Percentiles rank a stretch among this genome's conserved stretches.
Conservation (phyloP, 2,888 invertebrate genomes). For the Abrostola triplasia region DNA sequence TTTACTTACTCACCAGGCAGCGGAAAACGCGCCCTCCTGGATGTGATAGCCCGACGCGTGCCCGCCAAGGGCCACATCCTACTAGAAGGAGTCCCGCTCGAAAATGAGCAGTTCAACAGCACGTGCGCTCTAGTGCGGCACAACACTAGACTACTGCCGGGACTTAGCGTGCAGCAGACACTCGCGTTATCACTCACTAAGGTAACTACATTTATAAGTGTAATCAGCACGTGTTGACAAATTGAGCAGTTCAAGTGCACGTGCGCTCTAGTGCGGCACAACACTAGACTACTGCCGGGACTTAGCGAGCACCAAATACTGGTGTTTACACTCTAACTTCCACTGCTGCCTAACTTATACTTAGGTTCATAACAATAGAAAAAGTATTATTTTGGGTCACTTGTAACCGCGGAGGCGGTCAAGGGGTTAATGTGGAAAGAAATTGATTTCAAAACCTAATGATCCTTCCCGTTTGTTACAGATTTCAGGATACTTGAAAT, state of each 20-base stretch:
- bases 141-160: conserved; percentile 94
- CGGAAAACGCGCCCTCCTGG: conserved; percentile 97
- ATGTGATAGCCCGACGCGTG: conserved; percentile 95
- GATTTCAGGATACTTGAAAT: conserved; percentile 93
- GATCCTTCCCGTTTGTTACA: conserved; percentile 66
- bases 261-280: conserved; percentile 96
- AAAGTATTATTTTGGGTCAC: too few species aligned
- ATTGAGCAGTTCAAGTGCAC: conserved; percentile 94
- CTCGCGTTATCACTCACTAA: conserved; percentile 93
- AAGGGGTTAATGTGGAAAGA: too few species aligned
- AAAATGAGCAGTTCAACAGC: conserved; percentile 93
- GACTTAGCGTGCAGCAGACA: conserved; percentile 96
- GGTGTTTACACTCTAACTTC: conserved; percentile 91
- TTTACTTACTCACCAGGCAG: conserved; percentile 89
- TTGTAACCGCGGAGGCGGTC: too few species aligned
- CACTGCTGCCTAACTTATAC: too few species aligned
- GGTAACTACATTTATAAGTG: too few species aligned
- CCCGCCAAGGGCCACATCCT: conserved; percentile 96
- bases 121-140: conserved; percentile 97
- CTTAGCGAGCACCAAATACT: conserved; percentile 96
- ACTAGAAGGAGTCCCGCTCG: conserved; percentile 95
- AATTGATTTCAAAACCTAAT: too few species aligned
- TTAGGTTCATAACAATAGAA: too few species aligned
- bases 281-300: conserved; percentile 94
- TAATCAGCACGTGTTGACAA: too few species aligned